These are phyloP conservation scores for Oscheius sp. DNA, from an alignment of 2,888 invertebrate genomes.

Conservation along the genomic window DNA sequence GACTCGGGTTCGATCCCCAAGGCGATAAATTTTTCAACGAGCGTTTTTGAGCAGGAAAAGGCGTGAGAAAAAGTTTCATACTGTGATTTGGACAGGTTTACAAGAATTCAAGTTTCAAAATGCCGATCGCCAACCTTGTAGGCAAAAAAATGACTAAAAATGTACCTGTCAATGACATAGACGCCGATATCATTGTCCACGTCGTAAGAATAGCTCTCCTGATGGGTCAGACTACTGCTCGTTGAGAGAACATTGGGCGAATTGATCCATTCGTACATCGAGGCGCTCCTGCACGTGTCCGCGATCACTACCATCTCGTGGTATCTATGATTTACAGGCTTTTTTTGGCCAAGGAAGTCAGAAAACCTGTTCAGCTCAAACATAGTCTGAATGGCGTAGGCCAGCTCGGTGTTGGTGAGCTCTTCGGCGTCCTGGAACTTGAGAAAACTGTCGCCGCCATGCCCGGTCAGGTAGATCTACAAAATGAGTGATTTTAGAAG, in stretches of 20 bases:
- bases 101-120: too few species aligned
- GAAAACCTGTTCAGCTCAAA: constrained; percentile 92
- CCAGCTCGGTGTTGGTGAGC: constrained; percentile 95
- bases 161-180: constrained; percentile 93
- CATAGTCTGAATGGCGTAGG: constrained; percentile 99
- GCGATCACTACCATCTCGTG: constrained; percentile 98
- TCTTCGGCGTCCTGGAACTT: constrained; percentile 99
- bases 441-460: constrained; percentile 98
- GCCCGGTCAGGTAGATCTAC: constrained; percentile 76
- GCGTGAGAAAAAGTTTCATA: too few species aligned
- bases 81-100: too few species aligned
- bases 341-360: background rate
- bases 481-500: constrained; percentile 12
- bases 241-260: constrained; percentile 97
- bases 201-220: constrained; percentile 84
- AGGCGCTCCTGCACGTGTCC: constrained; percentile 98
- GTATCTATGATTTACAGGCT: constrained; percentile 80
- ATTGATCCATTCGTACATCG: constrained; percentile 96
- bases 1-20: too few species aligned
- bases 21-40: too few species aligned
- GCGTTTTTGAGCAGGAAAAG: too few species aligned
- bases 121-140: too few species aligned
- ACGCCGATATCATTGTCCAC: constrained; percentile 98
- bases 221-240: constrained; percentile 83
- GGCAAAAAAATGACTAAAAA: too few species aligned